Percentiles rank a stretch among this genome's conserved stretches.
phyloP scores from a whole-genome alignment of 2,888 invertebrate species.

The Sminthurides aquaticus region DNA sequence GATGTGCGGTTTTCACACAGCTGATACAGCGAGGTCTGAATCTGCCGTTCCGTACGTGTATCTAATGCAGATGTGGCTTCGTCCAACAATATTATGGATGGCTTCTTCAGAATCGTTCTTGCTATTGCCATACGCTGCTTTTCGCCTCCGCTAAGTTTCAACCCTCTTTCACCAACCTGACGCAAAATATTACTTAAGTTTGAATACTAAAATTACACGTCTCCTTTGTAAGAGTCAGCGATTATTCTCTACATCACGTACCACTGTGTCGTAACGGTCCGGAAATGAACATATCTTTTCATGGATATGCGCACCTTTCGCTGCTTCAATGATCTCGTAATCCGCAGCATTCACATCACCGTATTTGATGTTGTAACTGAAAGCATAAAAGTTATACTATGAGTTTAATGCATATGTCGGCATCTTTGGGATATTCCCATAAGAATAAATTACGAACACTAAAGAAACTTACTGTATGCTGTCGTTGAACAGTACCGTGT shows the following conservation, averaged over 20 bases:
- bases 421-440: too few relatives aligned
- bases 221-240: too few relatives aligned
- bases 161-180: constrained; percentile 86
- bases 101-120: constrained; percentile 84
- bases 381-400: too few relatives aligned
- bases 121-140: constrained; percentile 97
- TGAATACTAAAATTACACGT: too few relatives aligned
- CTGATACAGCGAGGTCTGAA: constrained; percentile 66
- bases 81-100: constrained; percentile 81
- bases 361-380: constrained; percentile 86
- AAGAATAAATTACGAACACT: too few relatives aligned
- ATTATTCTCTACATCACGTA: too few relatives aligned
- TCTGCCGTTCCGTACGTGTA: constrained; percentile 87
- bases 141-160: constrained; percentile 92
- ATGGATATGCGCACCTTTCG: constrained; percentile 88
- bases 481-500: constrained; percentile 91
- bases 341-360: constrained; percentile 70
- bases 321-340: constrained; percentile 78
- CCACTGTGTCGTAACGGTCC: constrained; percentile 74
- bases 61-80: constrained; percentile 94
- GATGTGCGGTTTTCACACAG: constrained; percentile 83
- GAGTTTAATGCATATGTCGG: neutral
- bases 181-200: too few relatives aligned
- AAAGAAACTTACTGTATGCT: neutral
- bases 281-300: constrained; percentile 85